phyloP scores from a whole-genome alignment of 2,113 vertebrate species.

The Pantherophis guttatus region DNA sequence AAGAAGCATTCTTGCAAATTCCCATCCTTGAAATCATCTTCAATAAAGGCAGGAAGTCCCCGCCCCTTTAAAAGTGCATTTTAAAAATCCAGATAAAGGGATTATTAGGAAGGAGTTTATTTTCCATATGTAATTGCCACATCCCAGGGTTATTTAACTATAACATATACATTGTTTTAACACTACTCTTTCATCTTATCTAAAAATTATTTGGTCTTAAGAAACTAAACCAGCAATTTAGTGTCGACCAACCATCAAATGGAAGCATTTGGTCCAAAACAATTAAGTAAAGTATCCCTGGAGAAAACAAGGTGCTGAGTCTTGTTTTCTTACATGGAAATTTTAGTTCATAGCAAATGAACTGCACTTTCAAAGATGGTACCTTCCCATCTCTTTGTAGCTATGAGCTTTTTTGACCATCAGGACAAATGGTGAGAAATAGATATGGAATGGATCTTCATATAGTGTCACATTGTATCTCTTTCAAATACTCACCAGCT shows the following conservation, averaged over 20 bases:
- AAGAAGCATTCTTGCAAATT: background rate
- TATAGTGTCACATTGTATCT: background rate
- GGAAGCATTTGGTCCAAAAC: background rate
- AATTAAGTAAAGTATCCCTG: background rate
- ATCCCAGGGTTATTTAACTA: background rate
- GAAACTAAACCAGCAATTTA: conserved; percentile 22
- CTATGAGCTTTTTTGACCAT: background rate
- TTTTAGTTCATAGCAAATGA: conserved; percentile 11
- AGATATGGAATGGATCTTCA: background rate
- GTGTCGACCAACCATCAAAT: background rate
- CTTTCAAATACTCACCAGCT: background rate
- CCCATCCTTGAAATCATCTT: background rate
- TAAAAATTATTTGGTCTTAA: background rate
- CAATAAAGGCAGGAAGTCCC: background rate
- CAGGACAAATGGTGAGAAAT: background rate
- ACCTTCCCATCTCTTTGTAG: background rate
- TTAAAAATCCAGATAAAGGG: background rate
- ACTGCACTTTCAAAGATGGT: too few species aligned
- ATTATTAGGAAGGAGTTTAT: background rate
- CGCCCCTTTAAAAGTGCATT: too few species aligned
- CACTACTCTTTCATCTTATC: background rate
- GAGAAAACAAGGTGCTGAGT: conserved; percentile 32
- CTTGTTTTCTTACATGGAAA: conserved; percentile 1
- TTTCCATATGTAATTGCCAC: background rate
- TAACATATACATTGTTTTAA: background rate